Conservation (phyloP, 2,797 vertebrate genomes). For the Taenioides sp. region DNA sequence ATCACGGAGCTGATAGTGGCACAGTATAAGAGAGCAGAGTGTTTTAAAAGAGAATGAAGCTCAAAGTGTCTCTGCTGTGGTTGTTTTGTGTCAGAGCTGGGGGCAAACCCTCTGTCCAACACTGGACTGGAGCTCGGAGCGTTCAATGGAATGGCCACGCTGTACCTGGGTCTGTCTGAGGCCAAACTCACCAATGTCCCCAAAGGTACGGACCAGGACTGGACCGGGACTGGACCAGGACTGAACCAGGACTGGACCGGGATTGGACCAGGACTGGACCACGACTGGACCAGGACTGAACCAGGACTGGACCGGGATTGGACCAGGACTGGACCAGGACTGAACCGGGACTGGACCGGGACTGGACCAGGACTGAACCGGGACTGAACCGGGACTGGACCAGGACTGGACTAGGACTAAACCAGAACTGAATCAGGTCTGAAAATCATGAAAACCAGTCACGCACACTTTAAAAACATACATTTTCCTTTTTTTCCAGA, state of each 20-base stretch:
- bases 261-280: background rate
- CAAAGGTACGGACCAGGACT: constrained; percentile 81
- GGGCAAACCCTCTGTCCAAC: constrained; percentile 92
- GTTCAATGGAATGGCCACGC: constrained; percentile 88
- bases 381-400: no score
- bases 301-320: background rate
- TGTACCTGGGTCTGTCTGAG: constrained; percentile 92
- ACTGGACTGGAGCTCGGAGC: constrained; percentile 90
- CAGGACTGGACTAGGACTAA: no score
- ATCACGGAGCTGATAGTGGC: no score
- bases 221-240: background rate
- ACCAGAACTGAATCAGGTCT: no score
- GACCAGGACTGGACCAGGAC: no score
- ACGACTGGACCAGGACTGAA: background rate
- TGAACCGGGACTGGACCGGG: background rate
- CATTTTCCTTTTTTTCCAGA: constrained; percentile 43
- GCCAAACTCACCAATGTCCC: constrained; percentile 90
- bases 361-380: no score
- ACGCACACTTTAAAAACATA: no score
- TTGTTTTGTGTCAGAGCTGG: constrained; percentile 83
- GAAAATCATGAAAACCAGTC: no score
- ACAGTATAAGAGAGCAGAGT: no score
- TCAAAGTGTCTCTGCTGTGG: no score
- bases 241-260: background rate
- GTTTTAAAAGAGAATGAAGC: no score